Evolutionary conservation across 2,797 vertebrate genomes (phyloP).

Genomic region (Chelonia mydas): DNA sequence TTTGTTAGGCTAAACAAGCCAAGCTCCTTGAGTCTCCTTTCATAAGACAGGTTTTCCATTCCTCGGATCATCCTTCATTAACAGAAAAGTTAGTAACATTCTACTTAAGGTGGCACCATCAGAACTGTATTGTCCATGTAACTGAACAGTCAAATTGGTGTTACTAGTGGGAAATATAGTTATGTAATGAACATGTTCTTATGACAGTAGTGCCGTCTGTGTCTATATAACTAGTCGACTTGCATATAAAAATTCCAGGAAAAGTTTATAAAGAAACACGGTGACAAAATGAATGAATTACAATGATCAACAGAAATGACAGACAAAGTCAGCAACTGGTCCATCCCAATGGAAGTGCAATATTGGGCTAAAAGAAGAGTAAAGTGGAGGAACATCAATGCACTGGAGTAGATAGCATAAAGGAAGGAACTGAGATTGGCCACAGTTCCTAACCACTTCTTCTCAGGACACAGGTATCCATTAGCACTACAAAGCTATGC

Average conservation of each 20-base stretch:
- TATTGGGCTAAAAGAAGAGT: not conserved
- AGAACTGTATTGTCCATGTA: conserved; percentile 24
- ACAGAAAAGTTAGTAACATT: conserved; percentile 54
- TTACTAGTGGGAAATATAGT: conserved; percentile 44
- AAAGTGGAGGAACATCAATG: not conserved
- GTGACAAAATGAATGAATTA: not conserved
- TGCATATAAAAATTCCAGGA: not conserved
- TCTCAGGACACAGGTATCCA: not conserved
- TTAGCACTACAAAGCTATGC: not conserved
- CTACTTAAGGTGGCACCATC: conserved; percentile 29
- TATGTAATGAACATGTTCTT: conserved; percentile 33
- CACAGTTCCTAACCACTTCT: not conserved
- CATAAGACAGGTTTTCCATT: no score
- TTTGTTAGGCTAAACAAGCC: no score
- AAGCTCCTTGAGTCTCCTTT: no score
- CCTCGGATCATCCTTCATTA: not conserved
- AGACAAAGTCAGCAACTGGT: not conserved
- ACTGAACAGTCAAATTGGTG: conserved; percentile 32
- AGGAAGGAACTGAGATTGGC: not conserved
- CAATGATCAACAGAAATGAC: not conserved
- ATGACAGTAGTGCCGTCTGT: not conserved
- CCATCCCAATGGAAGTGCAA: not conserved
- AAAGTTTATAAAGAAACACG: not conserved
- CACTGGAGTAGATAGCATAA: not conserved
- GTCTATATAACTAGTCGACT: not conserved